Conservation (phyloP, 2,888 invertebrate species). For the Danaus chrysippus region DNA sequence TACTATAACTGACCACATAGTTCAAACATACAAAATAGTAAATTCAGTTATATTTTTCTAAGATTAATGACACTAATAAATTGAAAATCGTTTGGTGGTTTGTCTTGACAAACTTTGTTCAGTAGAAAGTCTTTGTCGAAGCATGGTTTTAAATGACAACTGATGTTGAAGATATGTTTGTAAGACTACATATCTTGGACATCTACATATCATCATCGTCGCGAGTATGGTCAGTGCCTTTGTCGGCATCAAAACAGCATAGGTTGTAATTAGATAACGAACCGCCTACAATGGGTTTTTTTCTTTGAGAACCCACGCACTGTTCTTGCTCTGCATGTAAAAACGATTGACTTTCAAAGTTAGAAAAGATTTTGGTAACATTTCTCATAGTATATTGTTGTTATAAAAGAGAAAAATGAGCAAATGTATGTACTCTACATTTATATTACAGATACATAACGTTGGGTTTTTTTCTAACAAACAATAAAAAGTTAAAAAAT, state of each 20-base stretch:
- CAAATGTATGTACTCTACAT: neutral
- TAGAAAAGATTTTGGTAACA: no score
- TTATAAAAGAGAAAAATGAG: neutral
- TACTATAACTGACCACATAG: no score
- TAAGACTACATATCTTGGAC: neutral
- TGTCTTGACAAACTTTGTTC: no score
- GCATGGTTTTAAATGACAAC: no score
- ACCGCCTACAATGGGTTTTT: slow-evolving; percentile 73
- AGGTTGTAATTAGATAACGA: slow-evolving; percentile 77
- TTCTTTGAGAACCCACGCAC: slow-evolving; percentile 72
- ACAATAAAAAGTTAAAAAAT: no score
- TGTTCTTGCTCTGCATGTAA: slow-evolving; percentile 46
- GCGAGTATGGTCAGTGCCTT: slow-evolving; percentile 49
- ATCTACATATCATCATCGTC: neutral
- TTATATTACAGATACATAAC: neutral
- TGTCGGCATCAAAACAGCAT: slow-evolving; percentile 74
- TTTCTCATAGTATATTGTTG: neutral
- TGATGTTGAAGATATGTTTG: neutral
- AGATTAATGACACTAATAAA: no score
- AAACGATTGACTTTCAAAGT: slow-evolving; percentile 8
- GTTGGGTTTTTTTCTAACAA: no score
- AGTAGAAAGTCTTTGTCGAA: no score
- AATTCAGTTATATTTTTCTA: no score
- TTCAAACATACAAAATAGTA: no score
- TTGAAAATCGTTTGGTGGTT: no score